Evolutionary conservation across 2,797 vertebrate species (phyloP).

Genomic region (Momotus momota): DNA sequence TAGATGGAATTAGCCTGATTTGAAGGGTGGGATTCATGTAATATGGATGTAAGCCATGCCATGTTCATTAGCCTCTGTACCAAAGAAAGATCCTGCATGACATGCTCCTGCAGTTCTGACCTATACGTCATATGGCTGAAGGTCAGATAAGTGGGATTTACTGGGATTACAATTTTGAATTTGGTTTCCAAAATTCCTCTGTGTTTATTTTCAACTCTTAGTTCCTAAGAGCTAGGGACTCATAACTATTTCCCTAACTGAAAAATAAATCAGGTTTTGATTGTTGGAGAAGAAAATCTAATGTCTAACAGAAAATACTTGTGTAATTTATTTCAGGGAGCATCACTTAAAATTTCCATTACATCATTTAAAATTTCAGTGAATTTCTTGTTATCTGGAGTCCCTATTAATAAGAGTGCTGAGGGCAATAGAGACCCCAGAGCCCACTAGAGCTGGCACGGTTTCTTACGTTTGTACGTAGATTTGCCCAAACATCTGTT

Average conservation of each 20-base stretch:
- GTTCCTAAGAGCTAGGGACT: neutral
- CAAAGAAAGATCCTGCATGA: neutral
- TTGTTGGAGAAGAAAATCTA: neutral
- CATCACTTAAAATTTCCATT: neutral
- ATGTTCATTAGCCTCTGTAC: neutral
- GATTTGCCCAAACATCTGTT: neutral
- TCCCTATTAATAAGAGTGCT: neutral
- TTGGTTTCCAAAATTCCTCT: neutral
- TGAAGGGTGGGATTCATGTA: neutral
- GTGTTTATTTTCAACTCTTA: neutral
- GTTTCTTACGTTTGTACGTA: neutral
- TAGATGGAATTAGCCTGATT: neutral
- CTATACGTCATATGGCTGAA: neutral
- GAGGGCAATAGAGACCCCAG: neutral
- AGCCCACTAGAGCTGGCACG: neutral
- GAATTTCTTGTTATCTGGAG: neutral
- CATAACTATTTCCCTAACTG: neutral
- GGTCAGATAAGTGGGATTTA: neutral
- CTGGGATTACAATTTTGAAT: neutral
- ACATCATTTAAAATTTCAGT: neutral
- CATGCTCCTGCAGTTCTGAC: neutral
- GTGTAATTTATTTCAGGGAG: neutral
- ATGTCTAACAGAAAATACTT: neutral
- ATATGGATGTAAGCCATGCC: neutral
- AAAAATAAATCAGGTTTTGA: neutral